These are phyloP conservation scores for Leistus spinibarbis DNA, from an alignment of 2,888 invertebrate species.

Conservation along the genomic window DNA sequence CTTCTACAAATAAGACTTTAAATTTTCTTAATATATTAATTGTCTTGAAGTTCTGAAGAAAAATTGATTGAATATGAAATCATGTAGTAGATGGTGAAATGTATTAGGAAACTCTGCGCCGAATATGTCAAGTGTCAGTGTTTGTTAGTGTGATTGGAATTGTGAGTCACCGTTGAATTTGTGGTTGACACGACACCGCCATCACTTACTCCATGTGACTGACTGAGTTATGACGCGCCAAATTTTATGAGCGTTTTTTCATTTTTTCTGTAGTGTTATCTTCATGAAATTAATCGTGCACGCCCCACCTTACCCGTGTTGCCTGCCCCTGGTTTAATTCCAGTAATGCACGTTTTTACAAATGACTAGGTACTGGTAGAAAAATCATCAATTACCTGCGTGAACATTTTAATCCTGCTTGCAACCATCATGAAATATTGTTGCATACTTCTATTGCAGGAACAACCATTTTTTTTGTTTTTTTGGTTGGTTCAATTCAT, in stretches of 20 bases:
- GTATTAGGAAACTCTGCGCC: too few species aligned
- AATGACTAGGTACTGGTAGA: constrained; percentile 26
- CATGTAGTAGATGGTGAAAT: too few species aligned
- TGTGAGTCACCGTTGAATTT: neutral
- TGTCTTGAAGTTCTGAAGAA: too few species aligned
- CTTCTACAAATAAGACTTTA: too few species aligned
- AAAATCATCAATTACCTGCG: constrained; percentile 29
- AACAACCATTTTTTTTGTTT: neutral
- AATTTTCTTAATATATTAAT: too few species aligned
- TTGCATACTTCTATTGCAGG: neutral
- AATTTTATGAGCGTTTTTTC: constrained; percentile 1
- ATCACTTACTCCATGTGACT: neutral
- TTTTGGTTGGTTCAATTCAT: neutral
- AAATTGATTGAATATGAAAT: too few species aligned
- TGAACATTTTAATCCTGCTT: constrained; percentile 34
- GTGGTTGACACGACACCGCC: neutral
- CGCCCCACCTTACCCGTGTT: too few species aligned
- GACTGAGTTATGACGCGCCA: neutral
- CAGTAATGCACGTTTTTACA: constrained; percentile 32
- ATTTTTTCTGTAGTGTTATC: neutral
- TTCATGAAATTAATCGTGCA: constrained; percentile 1
- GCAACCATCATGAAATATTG: constrained; percentile 26
- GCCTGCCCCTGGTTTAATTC: constrained; percentile 11
- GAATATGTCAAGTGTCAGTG: neutral
- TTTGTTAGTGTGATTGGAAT: neutral